A percentile compares a stretch with the other conserved stretches of the same genome.
phyloP scores from a whole-genome alignment of 1,140 invertebrate genomes.

The Heliothis virescens region DNA sequence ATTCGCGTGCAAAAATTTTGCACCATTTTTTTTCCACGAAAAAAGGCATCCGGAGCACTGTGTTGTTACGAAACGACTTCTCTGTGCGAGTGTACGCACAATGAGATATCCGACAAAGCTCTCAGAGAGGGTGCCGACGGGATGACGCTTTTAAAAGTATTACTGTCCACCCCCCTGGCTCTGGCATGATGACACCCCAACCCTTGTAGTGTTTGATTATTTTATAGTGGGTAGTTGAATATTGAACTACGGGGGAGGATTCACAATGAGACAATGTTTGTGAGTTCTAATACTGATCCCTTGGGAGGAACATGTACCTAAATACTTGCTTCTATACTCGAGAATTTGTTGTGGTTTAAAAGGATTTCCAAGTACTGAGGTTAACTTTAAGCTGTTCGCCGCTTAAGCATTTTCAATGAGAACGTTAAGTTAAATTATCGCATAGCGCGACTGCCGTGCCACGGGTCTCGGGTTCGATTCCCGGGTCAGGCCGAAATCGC shows the following conservation, averaged over 20 bases:
- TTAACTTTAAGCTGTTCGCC: neutral
- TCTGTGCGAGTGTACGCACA: constrained; percentile 62
- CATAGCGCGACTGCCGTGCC: too few relatives aligned
- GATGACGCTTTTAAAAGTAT: constrained; percentile 81
- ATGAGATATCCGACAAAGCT: constrained; percentile 69
- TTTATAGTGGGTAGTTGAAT: constrained; percentile 60
- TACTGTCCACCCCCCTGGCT: constrained; percentile 62
- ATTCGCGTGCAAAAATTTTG: neutral
- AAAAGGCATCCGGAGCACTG: constrained; percentile 31
- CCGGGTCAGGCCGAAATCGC: too few relatives aligned
- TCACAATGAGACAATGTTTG: constrained; percentile 40
- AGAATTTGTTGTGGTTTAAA: constrained; percentile 4
- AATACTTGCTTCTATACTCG: neutral
- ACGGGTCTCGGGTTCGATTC: too few relatives aligned
- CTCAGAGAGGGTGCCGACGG: constrained; percentile 56
- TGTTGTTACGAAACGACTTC: constrained; percentile 47
- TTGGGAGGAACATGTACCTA: neutral
- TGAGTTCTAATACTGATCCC: constrained; percentile 40
- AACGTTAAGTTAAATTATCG: neutral
- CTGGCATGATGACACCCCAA: constrained; percentile 50
- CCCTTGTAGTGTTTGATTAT: constrained; percentile 60
- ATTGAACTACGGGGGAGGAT: constrained; percentile 47
- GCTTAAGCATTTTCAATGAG: neutral
- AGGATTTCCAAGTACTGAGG: neutral
- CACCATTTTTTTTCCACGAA: constrained; percentile 37